A percentile compares a stretch with the other conserved stretches of the same genome.
Evolutionary conservation across 2,797 vertebrate species (phyloP).

Genomic region (Remorina albescens): DNA sequence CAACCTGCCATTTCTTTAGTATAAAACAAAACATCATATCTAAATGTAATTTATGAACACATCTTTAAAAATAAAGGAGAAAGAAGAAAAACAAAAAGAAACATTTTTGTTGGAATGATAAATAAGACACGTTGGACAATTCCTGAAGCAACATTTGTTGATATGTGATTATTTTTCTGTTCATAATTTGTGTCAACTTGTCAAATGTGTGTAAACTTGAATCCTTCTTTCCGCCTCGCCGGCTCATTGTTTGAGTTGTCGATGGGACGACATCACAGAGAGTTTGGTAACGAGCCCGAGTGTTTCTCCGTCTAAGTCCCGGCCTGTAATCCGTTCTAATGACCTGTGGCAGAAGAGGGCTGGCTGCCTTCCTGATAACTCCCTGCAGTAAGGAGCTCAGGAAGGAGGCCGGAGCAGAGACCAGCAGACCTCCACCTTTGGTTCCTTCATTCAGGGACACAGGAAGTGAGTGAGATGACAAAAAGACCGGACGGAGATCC

Average conservation of each 20-base stretch:
- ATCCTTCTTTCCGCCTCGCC: not conserved
- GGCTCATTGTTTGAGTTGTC: not conserved
- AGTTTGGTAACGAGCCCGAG: not conserved
- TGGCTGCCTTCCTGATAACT: slow-evolving; percentile 65
- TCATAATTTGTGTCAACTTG: not conserved
- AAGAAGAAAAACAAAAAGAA: not conserved
- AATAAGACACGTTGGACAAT: too few relatives aligned
- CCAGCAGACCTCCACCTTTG: slow-evolving; percentile 16
- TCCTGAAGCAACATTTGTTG: too few relatives aligned
- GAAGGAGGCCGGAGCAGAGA: slow-evolving; percentile 29
- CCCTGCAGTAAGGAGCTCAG: slow-evolving; percentile 68
- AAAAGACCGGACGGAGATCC: not conserved
- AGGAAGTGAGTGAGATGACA: slow-evolving; percentile 18
- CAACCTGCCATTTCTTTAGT: too few relatives aligned
- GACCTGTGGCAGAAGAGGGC: slow-evolving; percentile 62
- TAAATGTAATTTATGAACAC: not conserved
- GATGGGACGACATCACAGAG: not conserved
- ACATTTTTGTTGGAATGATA: not conserved
- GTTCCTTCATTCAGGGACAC: slow-evolving; percentile 17
- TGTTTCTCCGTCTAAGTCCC: slow-evolving; percentile 13
- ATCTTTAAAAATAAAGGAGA: not conserved
- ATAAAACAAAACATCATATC: too few relatives aligned
- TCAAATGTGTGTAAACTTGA: not conserved
- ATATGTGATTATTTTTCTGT: too few relatives aligned
- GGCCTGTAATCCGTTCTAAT: slow-evolving; percentile 64